Evolutionary conservation across 1,140 invertebrate species (phyloP).

Genomic region (Riptortus pedestris): DNA sequence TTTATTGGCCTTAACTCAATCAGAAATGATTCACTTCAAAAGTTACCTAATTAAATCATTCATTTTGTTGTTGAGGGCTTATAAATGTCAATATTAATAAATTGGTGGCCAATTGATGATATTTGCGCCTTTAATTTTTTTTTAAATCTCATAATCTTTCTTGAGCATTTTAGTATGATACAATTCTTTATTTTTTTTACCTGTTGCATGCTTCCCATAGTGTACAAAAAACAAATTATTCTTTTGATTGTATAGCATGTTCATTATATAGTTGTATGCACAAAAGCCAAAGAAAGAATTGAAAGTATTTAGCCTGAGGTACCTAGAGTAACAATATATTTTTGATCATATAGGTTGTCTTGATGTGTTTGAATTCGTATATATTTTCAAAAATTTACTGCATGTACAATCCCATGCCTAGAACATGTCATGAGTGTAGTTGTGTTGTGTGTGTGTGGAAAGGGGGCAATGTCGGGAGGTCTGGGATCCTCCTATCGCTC

Average conservation of each 20-base stretch:
- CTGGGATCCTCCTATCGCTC: slow-evolving; percentile 52
- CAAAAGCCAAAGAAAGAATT: too few species aligned
- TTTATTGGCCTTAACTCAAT: neutral
- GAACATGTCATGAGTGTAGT: slow-evolving; percentile 4
- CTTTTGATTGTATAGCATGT: neutral
- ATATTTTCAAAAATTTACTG: neutral
- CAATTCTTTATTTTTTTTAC: too few species aligned
- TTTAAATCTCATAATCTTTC: too few species aligned
- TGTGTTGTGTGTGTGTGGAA: slow-evolving; percentile 12
- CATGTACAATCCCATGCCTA: slow-evolving; percentile 12
- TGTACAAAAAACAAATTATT: neutral
- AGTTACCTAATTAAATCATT: neutral
- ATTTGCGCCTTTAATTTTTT: neutral
- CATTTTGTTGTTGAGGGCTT: neutral
- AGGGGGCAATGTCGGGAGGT: slow-evolving; percentile 43
- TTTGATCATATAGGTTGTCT: neutral
- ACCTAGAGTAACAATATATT: too few species aligned
- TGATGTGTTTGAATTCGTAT: neutral
- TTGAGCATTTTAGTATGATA: too few species aligned
- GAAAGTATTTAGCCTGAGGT: too few species aligned
- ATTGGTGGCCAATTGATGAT: neutral
- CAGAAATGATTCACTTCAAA: neutral
- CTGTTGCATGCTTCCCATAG: neutral
- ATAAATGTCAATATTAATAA: neutral
- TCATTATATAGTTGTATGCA: too few species aligned